Evolutionary conservation across 2,113 vertebrate species (phyloP).

Genomic region (Anthoscopus minutus): DNA sequence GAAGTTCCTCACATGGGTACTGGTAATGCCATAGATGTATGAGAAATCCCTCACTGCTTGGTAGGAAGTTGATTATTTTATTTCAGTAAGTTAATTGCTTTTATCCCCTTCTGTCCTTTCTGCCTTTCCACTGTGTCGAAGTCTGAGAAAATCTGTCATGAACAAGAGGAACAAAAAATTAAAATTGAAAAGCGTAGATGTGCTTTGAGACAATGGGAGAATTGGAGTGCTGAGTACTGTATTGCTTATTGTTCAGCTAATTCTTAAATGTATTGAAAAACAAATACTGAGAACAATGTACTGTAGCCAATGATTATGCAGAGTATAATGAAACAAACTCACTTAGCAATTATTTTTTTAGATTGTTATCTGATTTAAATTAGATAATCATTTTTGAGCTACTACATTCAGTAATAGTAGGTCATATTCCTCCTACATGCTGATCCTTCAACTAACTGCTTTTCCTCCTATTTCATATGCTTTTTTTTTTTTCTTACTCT

Average conservation of each 20-base stretch:
- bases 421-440: background rate
- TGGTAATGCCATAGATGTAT: background rate
- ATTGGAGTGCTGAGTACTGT: background rate
- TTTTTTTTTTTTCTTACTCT: background rate
- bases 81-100: slow-evolving; percentile 41
- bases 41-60: background rate
- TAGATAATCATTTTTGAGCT: background rate
- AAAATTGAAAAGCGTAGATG: background rate
- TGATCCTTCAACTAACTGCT: background rate
- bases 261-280: background rate
- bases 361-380: background rate
- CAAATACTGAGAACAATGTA: background rate
- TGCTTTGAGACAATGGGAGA: background rate
- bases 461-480: background rate
- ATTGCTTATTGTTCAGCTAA: background rate
- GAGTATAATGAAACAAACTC: background rate
- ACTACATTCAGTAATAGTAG: background rate
- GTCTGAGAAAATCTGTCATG: background rate
- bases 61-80: background rate
- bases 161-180: slow-evolving; percentile 10
- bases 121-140: background rate
- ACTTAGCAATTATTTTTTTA: background rate
- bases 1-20: background rate
- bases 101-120: slow-evolving; percentile 14
- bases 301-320: background rate